Evolutionary conservation across 2,888 invertebrate species (phyloP), one percentile per base, ranked within the genome.

Genomic region (Eucriotettix oculatus): DNA sequence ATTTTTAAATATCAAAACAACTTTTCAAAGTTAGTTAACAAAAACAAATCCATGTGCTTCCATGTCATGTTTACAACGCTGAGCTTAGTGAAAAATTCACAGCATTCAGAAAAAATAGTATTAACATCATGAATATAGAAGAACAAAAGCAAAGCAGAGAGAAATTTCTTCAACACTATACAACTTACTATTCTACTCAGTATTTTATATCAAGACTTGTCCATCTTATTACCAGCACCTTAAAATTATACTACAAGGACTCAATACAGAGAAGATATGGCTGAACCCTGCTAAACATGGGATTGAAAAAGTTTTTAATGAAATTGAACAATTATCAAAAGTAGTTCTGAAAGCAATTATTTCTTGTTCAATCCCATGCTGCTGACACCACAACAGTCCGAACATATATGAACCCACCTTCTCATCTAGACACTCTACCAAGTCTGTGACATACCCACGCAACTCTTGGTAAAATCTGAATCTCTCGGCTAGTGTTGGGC

Each of bases 351-450:
- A 52, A 52, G 16, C 52, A 52, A 52, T 10, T 52, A n/a, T 52
- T 52, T 52, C 61, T 61, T 43, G 64, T 65, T 62, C 63, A 61
- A 63, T 14, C 70, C 71, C 17, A 10, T 52, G 56, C 58, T 59
- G 10, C 56, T 53, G 29, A 61, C 56, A 55, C 57, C 42, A 61
- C 54, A 54, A 52, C 54, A 16, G 17, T 16, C 54, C 54, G 29
- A 54, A 54, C 54, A 54, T 54, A 69, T 71, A 70, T 73, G 68
- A 73, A 73, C 74, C 72, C 73, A 95, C 92, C 87, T 98, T 98
- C 78, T 96, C 94, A 74, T 95, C 92, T 69, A 97, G 81, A 78
- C 97, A 98, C 79, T 98, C 97, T 73, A 97, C 85, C 75, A 97
- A 85, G 82, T 97, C 95, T 67, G 89, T 89, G 72, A 95, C 85